Percentiles rank a stretch among this genome's conserved stretches.
These are phyloP conservation scores for Nasonia vitripennis DNA, from an alignment of 1,140 invertebrate genomes.

Conservation along the genomic window DNA sequence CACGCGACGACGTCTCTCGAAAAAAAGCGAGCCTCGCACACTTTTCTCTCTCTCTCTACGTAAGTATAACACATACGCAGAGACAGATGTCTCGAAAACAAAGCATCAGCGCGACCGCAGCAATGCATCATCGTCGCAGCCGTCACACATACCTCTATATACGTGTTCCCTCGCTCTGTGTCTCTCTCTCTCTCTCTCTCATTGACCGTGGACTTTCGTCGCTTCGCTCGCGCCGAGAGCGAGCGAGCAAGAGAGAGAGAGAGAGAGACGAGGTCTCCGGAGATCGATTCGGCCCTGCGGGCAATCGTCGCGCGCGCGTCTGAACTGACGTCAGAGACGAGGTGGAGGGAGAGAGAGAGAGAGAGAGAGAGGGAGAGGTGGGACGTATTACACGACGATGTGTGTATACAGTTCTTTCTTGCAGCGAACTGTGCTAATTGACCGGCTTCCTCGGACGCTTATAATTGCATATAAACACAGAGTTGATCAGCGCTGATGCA, in stretches of 20 bases:
- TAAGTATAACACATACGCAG: background rate
- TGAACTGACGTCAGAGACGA: conserved; percentile 35
- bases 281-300: conserved; percentile 55
- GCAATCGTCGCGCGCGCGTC: conserved; percentile 44
- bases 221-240: background rate
- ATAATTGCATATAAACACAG: background rate
- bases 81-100: background rate
- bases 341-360: conserved; percentile 16
- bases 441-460: background rate
- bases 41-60: too few species aligned
- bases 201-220: background rate
- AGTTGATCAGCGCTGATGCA: too few species aligned
- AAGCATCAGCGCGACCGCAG: background rate
- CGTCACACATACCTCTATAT: background rate
- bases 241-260: background rate
- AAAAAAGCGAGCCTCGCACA: too few species aligned
- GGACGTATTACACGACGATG: conserved; percentile 34
- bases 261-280: conserved; percentile 17
- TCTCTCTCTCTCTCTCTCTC: background rate
- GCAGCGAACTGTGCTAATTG: conserved; percentile 1
- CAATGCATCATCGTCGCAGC: background rate
- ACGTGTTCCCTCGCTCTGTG: background rate
- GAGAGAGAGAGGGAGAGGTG: too few species aligned
- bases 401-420: background rate
- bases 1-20: too few species aligned